Base-by-base conservation (phyloP, 2,113 vertebrate species). In the Oriolus oriolus region DNA sequence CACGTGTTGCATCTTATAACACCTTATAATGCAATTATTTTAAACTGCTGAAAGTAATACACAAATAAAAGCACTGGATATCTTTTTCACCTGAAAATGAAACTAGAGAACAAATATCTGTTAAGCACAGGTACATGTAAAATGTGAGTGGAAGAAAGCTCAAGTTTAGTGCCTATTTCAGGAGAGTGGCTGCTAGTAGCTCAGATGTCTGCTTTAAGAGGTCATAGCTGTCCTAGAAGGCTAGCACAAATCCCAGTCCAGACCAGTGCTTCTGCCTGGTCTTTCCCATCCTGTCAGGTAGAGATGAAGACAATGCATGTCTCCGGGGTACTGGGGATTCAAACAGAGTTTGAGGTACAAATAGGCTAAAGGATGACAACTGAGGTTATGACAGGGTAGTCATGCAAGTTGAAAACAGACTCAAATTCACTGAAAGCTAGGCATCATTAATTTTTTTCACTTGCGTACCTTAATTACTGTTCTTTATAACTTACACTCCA, bases 231-330 rank as follows among this genome's bases (percentile, higher is more conserved):
- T 42, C 22, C 22, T 31, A 70, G 16, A 7, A 82, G 22, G 4
- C n/a, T 53, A 23, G 15, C 17, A 53, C 0, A 0, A 11, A 37
- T 22, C 14, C 7, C 6, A 27, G 3, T 39, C 37, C 41, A 65
- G 10, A 53, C 3, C 54, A 70, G 19, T 44, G 5, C 2, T 41
- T 15, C 20, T 50, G 2, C 19, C 39, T 76, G 33, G 39, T 83
- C 6, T 16, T 31, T 77, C 22, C 11, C 9, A 42, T 18, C 6
- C 66, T 42, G 9, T 13, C 65, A 35, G 15, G 16, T 18, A 44
- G 69, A 74, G 14, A 19, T 61, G 13, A 23, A 69, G n/a, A 2
- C 12, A 74, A 31, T 37, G 13, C 31, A 69, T 21, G 16, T 9
- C 22, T 19, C 6, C 23, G 17, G 7, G 17, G 4, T 42, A 50